Evolutionary conservation across 1,140 invertebrate species (phyloP).

Genomic region (Oryzaephilus surinamensis): DNA sequence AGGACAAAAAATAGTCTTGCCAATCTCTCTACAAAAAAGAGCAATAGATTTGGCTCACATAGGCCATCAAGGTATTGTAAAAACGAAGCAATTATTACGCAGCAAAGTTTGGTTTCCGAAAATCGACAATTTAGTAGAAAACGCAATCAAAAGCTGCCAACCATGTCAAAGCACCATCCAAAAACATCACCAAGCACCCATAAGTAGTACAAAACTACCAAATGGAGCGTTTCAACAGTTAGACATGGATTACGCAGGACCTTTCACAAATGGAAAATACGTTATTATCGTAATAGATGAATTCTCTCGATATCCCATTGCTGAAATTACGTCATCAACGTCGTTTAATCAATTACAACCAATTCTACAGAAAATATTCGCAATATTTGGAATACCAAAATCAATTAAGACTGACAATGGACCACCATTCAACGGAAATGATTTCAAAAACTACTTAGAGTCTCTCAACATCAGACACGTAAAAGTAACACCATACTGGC

Average conservation of each 20-base stretch:
- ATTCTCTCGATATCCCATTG: slow-evolving; percentile 7
- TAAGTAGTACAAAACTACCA: not conserved
- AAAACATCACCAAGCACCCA: slow-evolving; percentile 1
- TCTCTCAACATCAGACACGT: slow-evolving; percentile 4
- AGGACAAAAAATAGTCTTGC: slow-evolving; percentile 30
- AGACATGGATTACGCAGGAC: slow-evolving; percentile 10
- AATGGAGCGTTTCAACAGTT: slow-evolving; percentile 4
- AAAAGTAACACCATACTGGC: slow-evolving; percentile 6
- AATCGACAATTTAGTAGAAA: slow-evolving; percentile 23
- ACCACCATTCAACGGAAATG: slow-evolving; percentile 23
- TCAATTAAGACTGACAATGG: slow-evolving; percentile 29
- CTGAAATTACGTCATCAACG: slow-evolving; percentile 1
- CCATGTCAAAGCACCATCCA: slow-evolving; percentile 8
- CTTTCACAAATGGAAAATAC: slow-evolving; percentile 12
- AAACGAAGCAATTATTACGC: slow-evolving; percentile 25
- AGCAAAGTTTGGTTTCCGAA: slow-evolving; percentile 29
- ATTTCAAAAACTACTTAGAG: slow-evolving; percentile 24
- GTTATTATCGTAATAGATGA: slow-evolving; percentile 8
- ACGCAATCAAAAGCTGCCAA: slow-evolving; percentile 11
- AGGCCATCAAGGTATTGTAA: slow-evolving; percentile 23
- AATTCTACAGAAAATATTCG: slow-evolving; percentile 6
- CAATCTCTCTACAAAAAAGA: slow-evolving; percentile 23
- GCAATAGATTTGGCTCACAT: slow-evolving; percentile 19
- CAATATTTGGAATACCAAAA: slow-evolving; percentile 20
- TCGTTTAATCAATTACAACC: slow-evolving; percentile 4